Base-by-base conservation (phyloP, 1,140 invertebrate genomes). In the Drosophila quadrilineata region DNA sequence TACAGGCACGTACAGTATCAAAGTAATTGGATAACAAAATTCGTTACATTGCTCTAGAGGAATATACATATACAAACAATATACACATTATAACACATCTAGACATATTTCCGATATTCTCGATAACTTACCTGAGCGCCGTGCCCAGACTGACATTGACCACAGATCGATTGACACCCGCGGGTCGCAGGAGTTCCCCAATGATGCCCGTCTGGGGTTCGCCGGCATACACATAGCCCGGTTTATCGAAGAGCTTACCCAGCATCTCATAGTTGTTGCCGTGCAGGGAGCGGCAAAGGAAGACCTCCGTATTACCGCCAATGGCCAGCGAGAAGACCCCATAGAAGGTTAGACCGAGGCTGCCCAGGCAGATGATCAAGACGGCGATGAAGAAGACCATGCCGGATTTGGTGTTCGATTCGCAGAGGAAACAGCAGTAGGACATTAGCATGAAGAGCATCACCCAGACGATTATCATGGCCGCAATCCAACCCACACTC, bases 261-360 rank as follows among this genome's bases (percentile, higher is more conserved):
- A 94, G 76, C n/a, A 91, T 91, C 9, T 89, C 86, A 69, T 92
- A 94, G 33, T 92, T 70, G 12, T 53, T 24, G 4, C 45, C 92
- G 82, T 93, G 92, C 2, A 94, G 84, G 0, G 93, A 91, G 38
- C 92, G 91, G 63, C 93, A 94, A 9, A 94, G 88, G 58, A 93
- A 92, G 10, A 92, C 89, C 90, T 93, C 79, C 3, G 88, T 77
- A 60, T 91, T 90, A n/a, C 90, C 90, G 6, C 90, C 91, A 9
- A 91, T 56, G 9, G 91, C 67, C 45, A 91, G 59, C 1, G 90
- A 69, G 19, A 89, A 56, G 2, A 89, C 77, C 0, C 88, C 90
- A 19, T 89, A 76, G 6, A 77, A n/a, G 69, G 89, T 90, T 0
- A 90, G 49, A 2, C 85, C 36, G 9, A 91, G 64, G 69, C 89